Evolutionary conservation across 2,113 vertebrate species (phyloP), one percentile per base, ranked within the genome.

Genomic region (Ciconia stormi): DNA sequence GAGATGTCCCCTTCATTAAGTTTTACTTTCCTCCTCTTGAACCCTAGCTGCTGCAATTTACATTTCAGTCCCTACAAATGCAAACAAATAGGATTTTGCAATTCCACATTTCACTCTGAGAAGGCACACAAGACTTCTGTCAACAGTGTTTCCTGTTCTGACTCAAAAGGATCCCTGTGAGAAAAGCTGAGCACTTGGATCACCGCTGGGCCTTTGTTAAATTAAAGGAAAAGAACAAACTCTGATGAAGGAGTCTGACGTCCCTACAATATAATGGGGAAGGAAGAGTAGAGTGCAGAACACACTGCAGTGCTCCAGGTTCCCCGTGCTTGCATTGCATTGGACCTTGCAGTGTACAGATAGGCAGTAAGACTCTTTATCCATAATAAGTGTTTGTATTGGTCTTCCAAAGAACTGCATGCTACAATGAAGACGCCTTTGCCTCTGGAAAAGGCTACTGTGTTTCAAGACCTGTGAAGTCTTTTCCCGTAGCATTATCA

Each of bases 261-360:
- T 16, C 47, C 30, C 44, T 74, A 32, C 25, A 46, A 0, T 32
- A 0, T 9, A 30, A 13, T 0, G 23, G 29, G 13, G 15, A 58
- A 61, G 63, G 58, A 71, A 20, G 46, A 66, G 26, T 4, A 9
- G 56, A 26, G n/a, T 3, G 52, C 32, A 65, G 67, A 50, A 65
- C 11, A 25, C 22, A 4, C 32, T 18, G 53, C 86, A 58, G 11
- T 44, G 63, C 49, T 78, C 21, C 82, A n/a, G n/a, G 27, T 11
- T 81, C 58, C 36, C 36, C 52, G 36, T 65, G 38, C 30, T 8
- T 49, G 62, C 32, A 2, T 11, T 50, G 67, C 21, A 4, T 3
- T 23, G 29, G 52, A 47, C 30, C 27, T 72, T 32, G 42, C 59
- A 56, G 40, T 6, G 20, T 26, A 9, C 5, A 63, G 32, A 16